Evolutionary conservation across 2,888 invertebrate species (phyloP), one percentile per base, ranked within the genome.

Genomic region (Cerastis rubricosa): DNA sequence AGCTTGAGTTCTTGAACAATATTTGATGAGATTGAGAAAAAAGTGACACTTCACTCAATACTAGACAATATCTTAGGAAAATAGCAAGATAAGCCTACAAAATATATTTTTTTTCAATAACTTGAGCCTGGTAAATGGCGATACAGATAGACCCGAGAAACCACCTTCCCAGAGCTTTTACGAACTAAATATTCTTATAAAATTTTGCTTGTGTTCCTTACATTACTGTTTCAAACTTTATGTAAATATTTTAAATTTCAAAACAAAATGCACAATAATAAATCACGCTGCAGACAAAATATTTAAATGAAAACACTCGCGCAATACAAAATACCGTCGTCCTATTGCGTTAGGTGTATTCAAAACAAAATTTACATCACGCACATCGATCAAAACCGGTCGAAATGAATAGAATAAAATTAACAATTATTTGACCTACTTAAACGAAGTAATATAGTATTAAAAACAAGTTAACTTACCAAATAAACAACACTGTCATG

Each of bases 391-490:
- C 3, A 9, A 71, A 81, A 72, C 78, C 22, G n/a, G 84, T 74
- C 35, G 6, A 22, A 65, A 25, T 11, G 4, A 5, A 29, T 14
- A 17, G 12, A 64, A n/a, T 63, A 43, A 29, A 49, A 64, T 75
- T 29, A 63, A 49, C 29, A 29, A 59, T 11, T 0, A 0, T 54
- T 54, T 80, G 87, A 80, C 87, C 82, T 71, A 83, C 67, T 71
- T 75, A 78, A 1, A 22, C 45, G 1, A 25, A 57, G 8, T 71
- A 74, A 71, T 79, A 80, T 59, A 67, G 70, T 54, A 71, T 43
- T n/a, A 49, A 83, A 71, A 85, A 76, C 76, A 72, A 67, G 81
- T 84, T 84, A 78, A 88, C 89, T 89, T 74, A 90, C 89, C 89
- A 88, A 61, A 79, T 74, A 82, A 85, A 79, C 77, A 84, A 85